Evolutionary conservation across 2,113 vertebrate genomes (phyloP), one percentile per base, ranked within the genome.

Genomic region (Vireo altiloquus): DNA sequence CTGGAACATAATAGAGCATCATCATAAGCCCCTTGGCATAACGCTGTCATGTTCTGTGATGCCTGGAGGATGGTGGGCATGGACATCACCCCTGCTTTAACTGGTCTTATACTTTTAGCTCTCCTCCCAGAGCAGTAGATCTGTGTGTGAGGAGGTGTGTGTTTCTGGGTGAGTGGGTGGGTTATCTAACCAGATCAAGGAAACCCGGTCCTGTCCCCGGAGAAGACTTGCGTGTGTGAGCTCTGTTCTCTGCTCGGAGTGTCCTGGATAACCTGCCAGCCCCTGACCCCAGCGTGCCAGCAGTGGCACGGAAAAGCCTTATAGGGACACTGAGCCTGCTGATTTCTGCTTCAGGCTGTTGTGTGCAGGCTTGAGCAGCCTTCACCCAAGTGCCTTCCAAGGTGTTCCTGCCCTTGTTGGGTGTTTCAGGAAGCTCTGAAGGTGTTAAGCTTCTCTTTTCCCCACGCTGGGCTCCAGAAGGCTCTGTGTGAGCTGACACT

Each of bases 161-260:
- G 19, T 71, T 92, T 81, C 92, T 70, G 5, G 3, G 47, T 44
- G 91, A 93, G 94, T 90, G 86, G 96, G 91, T 92, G 92, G 90
- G 60, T 93, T 94, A 96, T 63, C 94, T 90, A 93, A 93, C n/a
- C 82, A 69, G 92, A 64, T 90, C 81, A 69, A 90, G 92, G 52
- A 84, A 81, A 81, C 47, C 30, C 2, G 1, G 76, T 64, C 69
- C 79, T 12, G 6, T 71, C 71, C 87, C 52, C 3, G 0, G 80
- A 77, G 68, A 23, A 40, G 42, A 21, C 8, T 50, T 22, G 31
- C 0, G 2, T 76, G 68, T 81, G 68, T 4, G 15, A 75, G 92
- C 35, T 75, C 53, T 33, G 27, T 10, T 54, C 65, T 68, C 30
- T 31, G 53, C 82, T 68, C 46, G 2, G 30, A 50, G 57, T 9